These are phyloP conservation scores for Plutella xylostella DNA, from an alignment of 2,888 invertebrate species.

Conservation along the genomic window DNA sequence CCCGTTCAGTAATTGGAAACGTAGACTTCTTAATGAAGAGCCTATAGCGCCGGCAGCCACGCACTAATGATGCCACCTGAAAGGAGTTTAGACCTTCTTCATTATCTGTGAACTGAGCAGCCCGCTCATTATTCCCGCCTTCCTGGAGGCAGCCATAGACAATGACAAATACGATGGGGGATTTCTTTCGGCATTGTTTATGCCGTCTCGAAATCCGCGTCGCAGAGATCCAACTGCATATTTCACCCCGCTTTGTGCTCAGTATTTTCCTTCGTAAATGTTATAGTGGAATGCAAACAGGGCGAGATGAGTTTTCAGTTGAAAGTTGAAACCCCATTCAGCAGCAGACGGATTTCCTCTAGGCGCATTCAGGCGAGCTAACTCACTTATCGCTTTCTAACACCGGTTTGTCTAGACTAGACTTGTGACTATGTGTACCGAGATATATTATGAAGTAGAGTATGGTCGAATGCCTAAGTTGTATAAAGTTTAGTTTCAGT, in stretches of 20 bases:
- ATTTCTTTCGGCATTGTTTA: not conserved
- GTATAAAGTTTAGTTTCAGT: too few species aligned
- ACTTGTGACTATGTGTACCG: not conserved
- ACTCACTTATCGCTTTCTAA: not conserved
- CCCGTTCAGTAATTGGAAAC: conserved; percentile 43
- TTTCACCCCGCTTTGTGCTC: too few species aligned
- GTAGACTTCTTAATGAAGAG: conserved; percentile 60
- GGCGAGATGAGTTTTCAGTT: too few species aligned
- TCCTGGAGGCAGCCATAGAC: conserved; percentile 17
- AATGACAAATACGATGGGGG: conserved; percentile 22
- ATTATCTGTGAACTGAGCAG: conserved; percentile 52
- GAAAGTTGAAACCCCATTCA: not conserved
- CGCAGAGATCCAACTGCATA: too few species aligned
- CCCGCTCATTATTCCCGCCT: conserved; percentile 38
- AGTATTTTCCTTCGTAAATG: too few species aligned
- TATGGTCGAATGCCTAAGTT: too few species aligned
- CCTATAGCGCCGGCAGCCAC: conserved; percentile 39
- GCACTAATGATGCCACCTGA: conserved; percentile 61
- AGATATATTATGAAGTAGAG: not conserved
- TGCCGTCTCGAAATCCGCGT: too few species aligned
- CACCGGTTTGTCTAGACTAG: not conserved
- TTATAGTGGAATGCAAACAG: too few species aligned
- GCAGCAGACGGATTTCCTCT: not conserved
- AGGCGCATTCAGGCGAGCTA: not conserved
- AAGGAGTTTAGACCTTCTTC: conserved; percentile 49